Evolutionary conservation across 1,140 invertebrate species (phyloP).

Genomic region (Galleria mellonella): DNA sequence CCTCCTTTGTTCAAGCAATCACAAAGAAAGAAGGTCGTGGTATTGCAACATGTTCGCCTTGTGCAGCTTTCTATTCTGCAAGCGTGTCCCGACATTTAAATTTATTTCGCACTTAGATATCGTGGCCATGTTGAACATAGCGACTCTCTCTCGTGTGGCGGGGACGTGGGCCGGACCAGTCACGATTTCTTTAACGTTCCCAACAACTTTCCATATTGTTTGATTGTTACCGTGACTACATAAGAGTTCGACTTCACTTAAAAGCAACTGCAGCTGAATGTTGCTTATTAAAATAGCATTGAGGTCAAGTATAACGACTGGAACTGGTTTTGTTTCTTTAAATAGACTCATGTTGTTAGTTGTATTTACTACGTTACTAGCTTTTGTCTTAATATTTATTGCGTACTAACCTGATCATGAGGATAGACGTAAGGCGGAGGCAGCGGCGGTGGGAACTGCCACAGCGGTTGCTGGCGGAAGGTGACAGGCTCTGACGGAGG

Average conservation of each 20-base stretch:
- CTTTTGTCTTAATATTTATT: slow-evolving; percentile 1
- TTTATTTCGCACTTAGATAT: slow-evolving; percentile 66
- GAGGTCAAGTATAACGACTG: slow-evolving; percentile 57
- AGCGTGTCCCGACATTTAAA: slow-evolving; percentile 71
- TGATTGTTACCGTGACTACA: slow-evolving; percentile 15
- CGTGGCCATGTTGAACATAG: slow-evolving; percentile 33
- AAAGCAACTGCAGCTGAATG: slow-evolving; percentile 25
- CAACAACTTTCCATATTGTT: slow-evolving; percentile 46
- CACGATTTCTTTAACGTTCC: slow-evolving; percentile 57
- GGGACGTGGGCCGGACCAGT: slow-evolving; percentile 50
- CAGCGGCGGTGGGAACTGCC: slow-evolving; percentile 86
- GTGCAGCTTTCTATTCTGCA: slow-evolving; percentile 67
- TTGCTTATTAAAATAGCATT: slow-evolving; percentile 30
- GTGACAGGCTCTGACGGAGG: slow-evolving; percentile 64
- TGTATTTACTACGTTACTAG: slow-evolving; percentile 5
- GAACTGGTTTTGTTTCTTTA: slow-evolving; percentile 28
- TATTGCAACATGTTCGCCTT: slow-evolving; percentile 68
- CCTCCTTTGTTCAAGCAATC: slow-evolving; percentile 53
- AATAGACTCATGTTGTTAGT: slow-evolving; percentile 19
- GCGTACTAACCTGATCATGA: slow-evolving; percentile 82
- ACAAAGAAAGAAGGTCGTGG: slow-evolving; percentile 60
- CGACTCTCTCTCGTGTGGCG: slow-evolving; percentile 65
- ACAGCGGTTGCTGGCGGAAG: slow-evolving; percentile 81
- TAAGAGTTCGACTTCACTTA: slow-evolving; percentile 10
- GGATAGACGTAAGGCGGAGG: slow-evolving; percentile 84